phyloP scores from a whole-genome alignment of 2,888 invertebrate genomes.

The Drosophila ustulata region DNA sequence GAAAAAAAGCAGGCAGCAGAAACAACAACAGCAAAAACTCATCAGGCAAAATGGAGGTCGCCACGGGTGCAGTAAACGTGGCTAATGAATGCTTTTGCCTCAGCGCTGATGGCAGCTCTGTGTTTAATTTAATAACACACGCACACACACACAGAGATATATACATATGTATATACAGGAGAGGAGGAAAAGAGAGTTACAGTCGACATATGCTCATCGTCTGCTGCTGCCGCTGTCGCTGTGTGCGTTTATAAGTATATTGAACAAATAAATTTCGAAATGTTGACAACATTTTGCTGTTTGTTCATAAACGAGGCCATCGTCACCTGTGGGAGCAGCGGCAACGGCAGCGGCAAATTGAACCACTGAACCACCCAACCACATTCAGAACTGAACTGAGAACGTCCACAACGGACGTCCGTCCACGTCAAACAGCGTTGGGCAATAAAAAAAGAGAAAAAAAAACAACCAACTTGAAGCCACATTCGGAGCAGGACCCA shows the following conservation, averaged over 20 bases:
- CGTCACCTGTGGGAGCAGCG: slow-evolving; percentile 78
- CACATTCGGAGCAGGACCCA: slow-evolving; percentile 53
- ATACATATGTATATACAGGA: background rate
- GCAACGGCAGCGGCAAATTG: slow-evolving; percentile 18
- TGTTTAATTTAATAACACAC: slow-evolving; percentile 75
- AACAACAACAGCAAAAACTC: slow-evolving; percentile 61
- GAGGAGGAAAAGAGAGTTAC: slow-evolving; percentile 26
- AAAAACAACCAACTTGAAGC: slow-evolving; percentile 45
- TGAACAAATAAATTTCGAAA: slow-evolving; percentile 81
- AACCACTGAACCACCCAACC: slow-evolving; percentile 7
- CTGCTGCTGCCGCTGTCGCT: slow-evolving; percentile 29
- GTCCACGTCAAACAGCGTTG: slow-evolving; percentile 52
- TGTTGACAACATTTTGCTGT: slow-evolving; percentile 81
- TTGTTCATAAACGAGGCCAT: slow-evolving; percentile 81
- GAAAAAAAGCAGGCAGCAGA: slow-evolving; percentile 16
- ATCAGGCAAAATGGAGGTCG: slow-evolving; percentile 80
- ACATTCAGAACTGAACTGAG: slow-evolving; percentile 13
- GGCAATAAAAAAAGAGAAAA: slow-evolving; percentile 44
- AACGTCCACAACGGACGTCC: background rate
- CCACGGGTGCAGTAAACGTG: slow-evolving; percentile 80
- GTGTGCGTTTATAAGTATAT: slow-evolving; percentile 65
- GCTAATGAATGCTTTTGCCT: slow-evolving; percentile 81
- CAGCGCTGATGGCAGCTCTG: slow-evolving; percentile 70
- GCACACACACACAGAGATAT: slow-evolving; percentile 39
- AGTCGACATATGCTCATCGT: slow-evolving; percentile 55